phyloP scores from a whole-genome alignment of 2,797 vertebrate species.

The Petrocephalus sullivani region DNA sequence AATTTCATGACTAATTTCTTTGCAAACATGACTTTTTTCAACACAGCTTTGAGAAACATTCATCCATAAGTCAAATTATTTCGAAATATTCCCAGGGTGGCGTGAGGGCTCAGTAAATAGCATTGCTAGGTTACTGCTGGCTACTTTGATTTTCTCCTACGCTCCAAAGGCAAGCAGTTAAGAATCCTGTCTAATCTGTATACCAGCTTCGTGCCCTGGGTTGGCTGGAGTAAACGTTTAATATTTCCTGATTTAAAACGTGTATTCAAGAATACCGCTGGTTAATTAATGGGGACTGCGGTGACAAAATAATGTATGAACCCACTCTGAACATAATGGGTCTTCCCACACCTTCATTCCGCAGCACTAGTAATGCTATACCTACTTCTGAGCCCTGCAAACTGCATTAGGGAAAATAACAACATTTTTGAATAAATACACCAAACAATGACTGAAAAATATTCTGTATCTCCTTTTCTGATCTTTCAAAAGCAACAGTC shows the following conservation, averaged over 20 bases:
- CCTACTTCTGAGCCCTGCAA: constrained; percentile 68
- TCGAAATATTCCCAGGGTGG: constrained; percentile 9
- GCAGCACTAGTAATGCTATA: constrained; percentile 46
- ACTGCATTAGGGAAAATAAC: constrained; percentile 72
- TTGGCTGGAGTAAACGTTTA: background rate
- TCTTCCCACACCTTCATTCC: constrained; percentile 13
- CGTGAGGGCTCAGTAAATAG: background rate
- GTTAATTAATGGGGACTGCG: constrained; percentile 18
- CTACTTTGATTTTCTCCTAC: background rate
- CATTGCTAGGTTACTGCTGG: background rate
- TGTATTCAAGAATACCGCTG: constrained; percentile 11
- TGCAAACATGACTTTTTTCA: background rate
- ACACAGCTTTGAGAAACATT: constrained; percentile 12
- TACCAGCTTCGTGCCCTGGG: background rate
- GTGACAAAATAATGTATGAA: constrained; percentile 29
- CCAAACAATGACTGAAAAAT: constrained; percentile 75
- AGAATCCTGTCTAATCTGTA: background rate
- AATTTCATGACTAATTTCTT: background rate
- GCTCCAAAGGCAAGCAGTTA: background rate
- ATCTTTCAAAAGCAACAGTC: background rate
- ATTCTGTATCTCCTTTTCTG: constrained; percentile 59
- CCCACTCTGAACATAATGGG: constrained; percentile 21
- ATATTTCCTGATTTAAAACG: background rate
- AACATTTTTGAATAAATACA: constrained; percentile 69
- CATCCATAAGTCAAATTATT: constrained; percentile 9